phyloP scores from a whole-genome alignment of 2,888 invertebrate species.

The Chalcis sispes region DNA sequence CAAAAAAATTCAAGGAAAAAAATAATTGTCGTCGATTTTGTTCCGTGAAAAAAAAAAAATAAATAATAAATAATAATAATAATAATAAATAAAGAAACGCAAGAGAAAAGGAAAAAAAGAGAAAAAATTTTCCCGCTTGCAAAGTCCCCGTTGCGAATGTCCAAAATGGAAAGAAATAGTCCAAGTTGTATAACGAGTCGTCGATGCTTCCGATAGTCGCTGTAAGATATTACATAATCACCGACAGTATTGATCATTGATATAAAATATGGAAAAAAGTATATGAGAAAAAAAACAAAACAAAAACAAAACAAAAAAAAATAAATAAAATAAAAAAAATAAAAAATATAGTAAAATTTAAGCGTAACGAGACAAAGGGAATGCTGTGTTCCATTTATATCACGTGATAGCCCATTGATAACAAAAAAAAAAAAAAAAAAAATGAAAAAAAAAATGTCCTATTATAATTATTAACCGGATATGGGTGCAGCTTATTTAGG shows the following conservation, averaged over 20 bases:
- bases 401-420: conserved; percentile 49
- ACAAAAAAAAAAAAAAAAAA: not conserved
- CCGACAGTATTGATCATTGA: conserved; percentile 55
- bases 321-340: not conserved
- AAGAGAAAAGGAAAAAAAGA: not conserved
- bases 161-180: not conserved
- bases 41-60: conserved; percentile 7
- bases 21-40: conserved; percentile 4
- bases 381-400: conserved; percentile 25
- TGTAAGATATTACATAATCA: conserved; percentile 54
- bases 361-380: not conserved
- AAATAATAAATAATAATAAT: no score
- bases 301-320: conserved; percentile 1
- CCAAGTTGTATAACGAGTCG: conserved; percentile 28
- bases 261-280: no score
- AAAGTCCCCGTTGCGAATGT: conserved; percentile 4
- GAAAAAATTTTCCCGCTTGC: not conserved
- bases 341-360: not conserved
- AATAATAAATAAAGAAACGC: no score
- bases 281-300: not conserved
- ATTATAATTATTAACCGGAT: conserved; percentile 47
- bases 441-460: conserved; percentile 44
- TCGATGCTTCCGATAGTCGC: conserved; percentile 58
- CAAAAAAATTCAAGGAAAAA: no score
- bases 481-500: conserved; percentile 40